Base-by-base conservation (phyloP, 1,140 invertebrate species). In the Riptortus pedestris region DNA sequence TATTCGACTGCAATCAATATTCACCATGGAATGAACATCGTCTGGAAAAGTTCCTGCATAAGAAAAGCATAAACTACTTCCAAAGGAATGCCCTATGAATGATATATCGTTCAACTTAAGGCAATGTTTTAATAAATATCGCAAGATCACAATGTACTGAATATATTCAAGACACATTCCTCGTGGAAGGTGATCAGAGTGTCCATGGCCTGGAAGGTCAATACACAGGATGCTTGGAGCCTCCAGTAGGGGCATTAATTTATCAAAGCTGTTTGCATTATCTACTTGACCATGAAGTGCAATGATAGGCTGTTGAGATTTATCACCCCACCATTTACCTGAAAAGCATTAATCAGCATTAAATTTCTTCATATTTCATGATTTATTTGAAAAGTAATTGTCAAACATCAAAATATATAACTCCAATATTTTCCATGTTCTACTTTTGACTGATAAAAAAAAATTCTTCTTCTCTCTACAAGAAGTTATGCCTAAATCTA, bases 221-320 rank as follows among this genome's bases (percentile, higher is more conserved):
- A 91, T 80, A 67, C 83, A 84, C 24, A 90, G 76, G 48, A 74
- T 71, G 29, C 77, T 74, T 1, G 75, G 62, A 2, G 81, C 79
- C 1, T 82, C 79, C 27, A 93, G 74, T 29, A 92, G 74, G 9
- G 88, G 86, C 38, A 87, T 82, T 43, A 93, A 76, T 51, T 76
- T 79, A 74, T 93, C 88, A 78, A 90, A 94, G 18, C 84, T 86
- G n/a, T 87, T 87, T 51, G 86, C 84, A 72, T 93, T 94, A 73
- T 93, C 90, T 75, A 90, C 85, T 81, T 90, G 90, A 47, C 91
- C 91, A 72, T 94, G 91, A n/a, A 93, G 77, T 3, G 86, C 86
- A 31, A 94, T 74, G 63, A 89, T 79, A 4, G 87, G 87, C 68
- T 87, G 83, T 64, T 79, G 76, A 64, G 81, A 74, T 60, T 74